These are phyloP conservation scores for Chondrilla cf. caribensis DNA, from an alignment of 37 sponge, comb jelly and placozoan species.

Conservation along the genomic window DNA sequence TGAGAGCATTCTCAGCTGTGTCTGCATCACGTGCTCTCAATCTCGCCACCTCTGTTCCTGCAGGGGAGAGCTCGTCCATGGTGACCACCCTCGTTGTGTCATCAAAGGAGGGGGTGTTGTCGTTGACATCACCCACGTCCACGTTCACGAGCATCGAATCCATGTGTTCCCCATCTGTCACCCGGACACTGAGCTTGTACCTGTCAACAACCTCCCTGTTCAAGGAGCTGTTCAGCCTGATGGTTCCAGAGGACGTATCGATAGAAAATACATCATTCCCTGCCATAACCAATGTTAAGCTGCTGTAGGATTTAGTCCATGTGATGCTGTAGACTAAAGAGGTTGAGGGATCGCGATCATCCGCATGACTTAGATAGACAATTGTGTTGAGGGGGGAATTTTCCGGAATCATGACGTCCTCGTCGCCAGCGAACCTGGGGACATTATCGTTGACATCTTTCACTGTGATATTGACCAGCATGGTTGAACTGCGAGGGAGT, in stretches of 20 bases:
- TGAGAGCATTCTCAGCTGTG: not conserved
- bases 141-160: not conserved
- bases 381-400: constrained; percentile 11
- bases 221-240: constrained; percentile 19
- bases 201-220: not conserved
- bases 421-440: constrained; percentile 27
- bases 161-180: not conserved
- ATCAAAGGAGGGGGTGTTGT: constrained; percentile 29
- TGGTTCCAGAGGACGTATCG: constrained; percentile 33
- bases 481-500: not conserved
- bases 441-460: constrained; percentile 48
- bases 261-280: constrained; percentile 25
- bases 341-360: not conserved
- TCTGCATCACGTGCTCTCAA: constrained; percentile 28
- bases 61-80: not conserved
- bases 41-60: not conserved
- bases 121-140: constrained; percentile 21
- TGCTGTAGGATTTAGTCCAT: not conserved
- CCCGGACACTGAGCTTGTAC: not conserved
- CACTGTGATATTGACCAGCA: constrained; percentile 15
- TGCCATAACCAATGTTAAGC: too few species aligned
- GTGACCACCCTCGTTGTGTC: not conserved
- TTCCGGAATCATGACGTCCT: constrained; percentile 32
- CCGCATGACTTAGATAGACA: constrained; percentile 12
- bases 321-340: not conserved